Base-by-base conservation (phyloP, 2,797 vertebrate genomes). In the Neopelma chrysocephalum region DNA sequence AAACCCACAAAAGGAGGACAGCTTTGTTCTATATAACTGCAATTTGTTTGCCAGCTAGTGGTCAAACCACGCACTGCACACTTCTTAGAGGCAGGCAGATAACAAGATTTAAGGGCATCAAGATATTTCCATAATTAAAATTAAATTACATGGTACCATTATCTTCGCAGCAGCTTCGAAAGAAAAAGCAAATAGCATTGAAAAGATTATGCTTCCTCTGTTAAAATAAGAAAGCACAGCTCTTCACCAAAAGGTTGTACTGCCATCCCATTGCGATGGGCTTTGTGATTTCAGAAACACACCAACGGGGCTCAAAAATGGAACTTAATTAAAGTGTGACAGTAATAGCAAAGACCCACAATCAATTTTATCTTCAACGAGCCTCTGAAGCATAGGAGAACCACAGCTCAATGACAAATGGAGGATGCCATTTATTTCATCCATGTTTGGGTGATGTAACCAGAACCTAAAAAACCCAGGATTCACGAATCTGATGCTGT, bases 1-100 rank as follows among this genome's bases (percentile, higher is more conserved):
- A 87, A 83, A 88, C 79, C 86, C 82, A 76, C 70, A 97, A 96
- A 93, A 84, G 73, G 81, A 96, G 96, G 82, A 93, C 95, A 90
- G 94, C 94, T 96, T 95, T 82, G 93, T 88, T 97, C 94, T 75
- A 60, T 73, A 96, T 95, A 95, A 96, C 96, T 96, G 89, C 84
- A 96, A 95, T 96, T 97, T 94, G 97, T 96, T 97, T 96, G 95
- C 96, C 97, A 96, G 87, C 97, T 95, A 97, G 97, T 96, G 97
- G 97, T 96, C 94, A 97, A 87, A 75, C 82, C 82, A 96, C 9
- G 93, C 95, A 96, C 78, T 97, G 95, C 87, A 95, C 17, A 45
- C 60, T 86, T 47, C 96, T 68, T 40, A 58, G 25, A 90, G 82
- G 85, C 94, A 89, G 91, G 5, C 76, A 94, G 89, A 96, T 95